phyloP scores from a whole-genome alignment of 2,113 vertebrate species.

The Oncorhynchus kisutch region DNA sequence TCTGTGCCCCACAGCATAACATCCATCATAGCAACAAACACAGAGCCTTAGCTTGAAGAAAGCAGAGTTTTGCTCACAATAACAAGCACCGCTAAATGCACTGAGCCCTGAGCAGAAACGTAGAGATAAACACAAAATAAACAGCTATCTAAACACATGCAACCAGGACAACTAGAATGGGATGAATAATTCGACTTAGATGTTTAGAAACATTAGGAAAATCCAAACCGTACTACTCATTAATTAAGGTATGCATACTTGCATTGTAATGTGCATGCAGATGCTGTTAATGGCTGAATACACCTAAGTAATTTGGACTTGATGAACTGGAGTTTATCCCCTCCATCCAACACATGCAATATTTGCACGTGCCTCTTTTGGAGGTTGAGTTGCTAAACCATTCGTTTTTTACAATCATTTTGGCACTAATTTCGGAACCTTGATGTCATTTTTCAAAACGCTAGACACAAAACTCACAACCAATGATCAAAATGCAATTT shows the following conservation, averaged over 20 bases:
- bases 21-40: conserved; percentile 42
- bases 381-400: neutral
- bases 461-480: too few relatives aligned
- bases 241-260: neutral
- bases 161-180: conserved; percentile 14
- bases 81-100: conserved; percentile 53
- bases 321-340: neutral
- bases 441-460: too few relatives aligned
- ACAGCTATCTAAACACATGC: conserved; percentile 28
- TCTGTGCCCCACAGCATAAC: conserved; percentile 37
- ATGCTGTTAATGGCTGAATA: conserved; percentile 3
- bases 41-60: conserved; percentile 45
- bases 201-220: conserved; percentile 10
- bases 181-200: conserved; percentile 31
- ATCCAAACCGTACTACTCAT: conserved; percentile 7
- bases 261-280: neutral
- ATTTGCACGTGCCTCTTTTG: too few relatives aligned
- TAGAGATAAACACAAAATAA: conserved; percentile 47
- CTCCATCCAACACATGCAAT: neutral
- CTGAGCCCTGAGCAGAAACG: conserved; percentile 37
- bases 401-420: neutral
- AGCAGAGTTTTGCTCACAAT: conserved; percentile 43
- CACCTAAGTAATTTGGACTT: neutral
- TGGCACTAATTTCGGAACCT: too few relatives aligned
- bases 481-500: too few relatives aligned